Percentiles rank a stretch among this genome's conserved stretches.
These are phyloP conservation scores for Brevipalpus yothersi DNA, from an alignment of 1,140 invertebrate genomes.

Conservation along the genomic window DNA sequence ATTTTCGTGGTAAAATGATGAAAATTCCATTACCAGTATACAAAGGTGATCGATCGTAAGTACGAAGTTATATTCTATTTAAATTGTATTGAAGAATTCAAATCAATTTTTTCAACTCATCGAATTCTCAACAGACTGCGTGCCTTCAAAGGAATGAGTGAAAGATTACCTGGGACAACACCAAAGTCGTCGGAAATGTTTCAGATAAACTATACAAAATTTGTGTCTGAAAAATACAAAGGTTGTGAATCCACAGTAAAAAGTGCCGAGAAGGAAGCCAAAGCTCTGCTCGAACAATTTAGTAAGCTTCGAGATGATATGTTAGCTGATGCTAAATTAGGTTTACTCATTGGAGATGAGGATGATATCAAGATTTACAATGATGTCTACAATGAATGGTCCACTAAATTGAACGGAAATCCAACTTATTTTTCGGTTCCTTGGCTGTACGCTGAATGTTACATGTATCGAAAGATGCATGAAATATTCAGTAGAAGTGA, in stretches of 20 bases:
- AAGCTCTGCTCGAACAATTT: slow-evolving; percentile 43
- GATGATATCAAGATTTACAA: slow-evolving; percentile 36
- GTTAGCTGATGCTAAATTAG: slow-evolving; percentile 59
- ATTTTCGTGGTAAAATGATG: too few species aligned
- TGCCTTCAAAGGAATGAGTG: slow-evolving; percentile 55
- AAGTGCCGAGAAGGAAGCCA: slow-evolving; percentile 37
- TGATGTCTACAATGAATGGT: slow-evolving; percentile 13
- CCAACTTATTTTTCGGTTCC: slow-evolving; percentile 46
- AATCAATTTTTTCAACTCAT: too few species aligned
- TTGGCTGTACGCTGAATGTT: slow-evolving; percentile 78
- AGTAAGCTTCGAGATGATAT: slow-evolving; percentile 74
- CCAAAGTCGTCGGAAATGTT: slow-evolving; percentile 63
- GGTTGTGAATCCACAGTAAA: background rate
- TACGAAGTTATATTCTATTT: too few species aligned
- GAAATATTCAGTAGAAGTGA: slow-evolving; percentile 48
- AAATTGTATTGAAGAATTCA: too few species aligned
- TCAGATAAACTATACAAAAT: slow-evolving; percentile 22
- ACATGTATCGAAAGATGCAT: slow-evolving; percentile 59
- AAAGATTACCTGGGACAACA: slow-evolving; percentile 62
- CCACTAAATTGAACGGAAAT: slow-evolving; percentile 12
- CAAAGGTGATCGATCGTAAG: too few species aligned
- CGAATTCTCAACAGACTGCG: slow-evolving; percentile 36
- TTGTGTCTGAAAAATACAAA: background rate
- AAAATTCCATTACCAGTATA: too few species aligned
- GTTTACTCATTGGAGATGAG: slow-evolving; percentile 18